These are phyloP conservation scores for Andrena chrysosceles DNA, from an alignment of 2,888 invertebrate species.

Conservation along the genomic window DNA sequence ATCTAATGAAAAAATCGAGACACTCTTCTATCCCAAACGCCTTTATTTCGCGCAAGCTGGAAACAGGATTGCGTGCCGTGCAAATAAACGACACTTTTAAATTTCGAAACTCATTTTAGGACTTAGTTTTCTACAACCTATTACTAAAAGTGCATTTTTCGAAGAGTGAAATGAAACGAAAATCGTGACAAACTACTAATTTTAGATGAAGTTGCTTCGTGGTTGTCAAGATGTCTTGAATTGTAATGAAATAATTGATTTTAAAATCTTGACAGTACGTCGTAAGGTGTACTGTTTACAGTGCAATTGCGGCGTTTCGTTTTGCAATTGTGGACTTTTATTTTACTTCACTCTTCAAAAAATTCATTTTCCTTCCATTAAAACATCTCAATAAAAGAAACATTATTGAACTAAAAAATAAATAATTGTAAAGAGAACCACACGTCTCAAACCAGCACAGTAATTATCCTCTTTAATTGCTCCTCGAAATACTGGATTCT, in stretches of 20 bases:
- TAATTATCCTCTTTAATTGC: too few relatives aligned
- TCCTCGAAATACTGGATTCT: too few relatives aligned
- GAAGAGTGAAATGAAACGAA: too few relatives aligned
- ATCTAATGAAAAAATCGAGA: conserved; percentile 12
- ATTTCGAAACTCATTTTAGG: background rate
- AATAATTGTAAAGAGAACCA: background rate
- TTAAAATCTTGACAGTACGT: too few relatives aligned
- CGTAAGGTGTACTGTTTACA: too few relatives aligned
- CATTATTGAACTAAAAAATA: background rate
- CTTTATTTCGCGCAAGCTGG: conserved; percentile 1
- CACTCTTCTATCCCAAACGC: background rate
- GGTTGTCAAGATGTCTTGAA: too few relatives aligned
- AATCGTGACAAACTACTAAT: too few relatives aligned
- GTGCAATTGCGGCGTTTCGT: too few relatives aligned
- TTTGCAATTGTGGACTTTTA: too few relatives aligned
- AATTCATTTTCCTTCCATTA: background rate
- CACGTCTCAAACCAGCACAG: background rate
- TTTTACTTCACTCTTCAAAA: background rate
- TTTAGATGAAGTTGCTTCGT: too few relatives aligned
- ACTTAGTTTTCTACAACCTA: background rate
- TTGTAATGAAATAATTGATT: too few relatives aligned
- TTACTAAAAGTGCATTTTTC: too few relatives aligned
- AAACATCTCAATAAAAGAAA: background rate
- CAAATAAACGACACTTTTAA: background rate
- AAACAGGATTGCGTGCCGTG: background rate